These are phyloP conservation scores for Ianthella basta DNA, from an alignment of 37 sponge, comb jelly and placozoan species.

Conservation along the genomic window DNA sequence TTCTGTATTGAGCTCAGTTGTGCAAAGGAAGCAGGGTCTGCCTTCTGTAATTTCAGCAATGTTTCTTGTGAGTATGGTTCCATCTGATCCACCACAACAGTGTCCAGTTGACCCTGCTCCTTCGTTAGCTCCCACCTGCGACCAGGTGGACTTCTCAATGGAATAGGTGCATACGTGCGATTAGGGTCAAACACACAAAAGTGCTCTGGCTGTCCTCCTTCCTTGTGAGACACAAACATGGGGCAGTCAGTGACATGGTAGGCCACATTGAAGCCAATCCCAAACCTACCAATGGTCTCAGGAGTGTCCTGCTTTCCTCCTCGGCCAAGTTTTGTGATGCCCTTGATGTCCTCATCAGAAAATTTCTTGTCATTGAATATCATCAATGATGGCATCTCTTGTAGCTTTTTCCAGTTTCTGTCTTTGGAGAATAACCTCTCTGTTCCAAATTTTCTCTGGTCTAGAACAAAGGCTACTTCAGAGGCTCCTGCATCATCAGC, in stretches of 20 bases:
- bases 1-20: background rate
- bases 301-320: constrained; percentile 64
- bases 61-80: constrained; percentile 46
- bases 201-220: constrained; percentile 46
- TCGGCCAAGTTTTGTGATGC: constrained; percentile 78
- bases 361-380: constrained; percentile 77
- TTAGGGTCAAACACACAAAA: constrained; percentile 81
- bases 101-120: background rate
- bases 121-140: constrained; percentile 5
- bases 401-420: constrained; percentile 60
- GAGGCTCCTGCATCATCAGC: constrained; percentile 85
- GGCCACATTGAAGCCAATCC: constrained; percentile 88
- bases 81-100: constrained; percentile 56
- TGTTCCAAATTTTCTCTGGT: constrained; percentile 45
- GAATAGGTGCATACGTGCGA: constrained; percentile 31
- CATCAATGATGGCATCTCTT: constrained; percentile 59
- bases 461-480: constrained; percentile 71
- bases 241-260: constrained; percentile 92
- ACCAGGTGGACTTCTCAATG: background rate
- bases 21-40: constrained; percentile 9
- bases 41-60: background rate
- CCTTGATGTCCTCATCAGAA: constrained; percentile 68
- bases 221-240: constrained; percentile 57
- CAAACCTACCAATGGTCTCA: constrained; percentile 81
- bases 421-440: constrained; percentile 22